A percentile compares a stretch with the other conserved stretches of the same genome.
phyloP scores from a whole-genome alignment of 2,888 invertebrate species.

The Drosophila kanekoi region DNA sequence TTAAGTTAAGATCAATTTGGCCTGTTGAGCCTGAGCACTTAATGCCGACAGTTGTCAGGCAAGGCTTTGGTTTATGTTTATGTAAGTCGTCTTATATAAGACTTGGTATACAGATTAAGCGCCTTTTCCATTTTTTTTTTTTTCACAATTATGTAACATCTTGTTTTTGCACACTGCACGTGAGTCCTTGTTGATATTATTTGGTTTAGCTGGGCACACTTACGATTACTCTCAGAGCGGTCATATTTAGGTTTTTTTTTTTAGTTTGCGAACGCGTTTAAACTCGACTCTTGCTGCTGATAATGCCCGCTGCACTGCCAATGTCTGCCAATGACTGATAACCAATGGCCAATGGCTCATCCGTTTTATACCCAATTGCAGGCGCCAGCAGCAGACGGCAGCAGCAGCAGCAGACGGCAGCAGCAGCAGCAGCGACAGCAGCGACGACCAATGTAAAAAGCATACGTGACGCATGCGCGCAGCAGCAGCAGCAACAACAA shows the following conservation, averaged over 20 bases:
- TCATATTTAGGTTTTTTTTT: conserved; percentile 71
- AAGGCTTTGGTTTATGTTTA: not conserved
- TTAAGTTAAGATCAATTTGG: not conserved
- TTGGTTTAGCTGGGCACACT: conserved; percentile 60
- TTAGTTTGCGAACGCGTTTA: conserved; percentile 28
- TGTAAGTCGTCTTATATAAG: conserved; percentile 7
- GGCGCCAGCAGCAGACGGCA: conserved; percentile 36
- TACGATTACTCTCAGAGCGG: conserved; percentile 82
- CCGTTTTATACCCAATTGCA: conserved; percentile 82
- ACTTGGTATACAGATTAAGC: not conserved
- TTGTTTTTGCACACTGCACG: conserved; percentile 12
- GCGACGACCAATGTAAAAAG: conserved; percentile 22
- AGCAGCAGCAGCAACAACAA: conserved; percentile 20
- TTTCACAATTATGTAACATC: conserved; percentile 8
- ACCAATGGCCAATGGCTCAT: conserved; percentile 80
- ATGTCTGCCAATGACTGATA: conserved; percentile 83
- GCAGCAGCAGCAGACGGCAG: conserved; percentile 22
- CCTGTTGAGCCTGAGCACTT: conserved; percentile 1
- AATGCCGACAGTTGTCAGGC: not conserved
- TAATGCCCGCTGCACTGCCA: conserved; percentile 78
- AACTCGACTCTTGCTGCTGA: conserved; percentile 32
- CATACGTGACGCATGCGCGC: conserved; percentile 26
- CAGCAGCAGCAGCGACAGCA: conserved; percentile 32
- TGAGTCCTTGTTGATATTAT: conserved; percentile 20
- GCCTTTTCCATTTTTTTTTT: no score